phyloP scores from a whole-genome alignment of 2,113 vertebrate genomes.

The Helogale parvula region DNA sequence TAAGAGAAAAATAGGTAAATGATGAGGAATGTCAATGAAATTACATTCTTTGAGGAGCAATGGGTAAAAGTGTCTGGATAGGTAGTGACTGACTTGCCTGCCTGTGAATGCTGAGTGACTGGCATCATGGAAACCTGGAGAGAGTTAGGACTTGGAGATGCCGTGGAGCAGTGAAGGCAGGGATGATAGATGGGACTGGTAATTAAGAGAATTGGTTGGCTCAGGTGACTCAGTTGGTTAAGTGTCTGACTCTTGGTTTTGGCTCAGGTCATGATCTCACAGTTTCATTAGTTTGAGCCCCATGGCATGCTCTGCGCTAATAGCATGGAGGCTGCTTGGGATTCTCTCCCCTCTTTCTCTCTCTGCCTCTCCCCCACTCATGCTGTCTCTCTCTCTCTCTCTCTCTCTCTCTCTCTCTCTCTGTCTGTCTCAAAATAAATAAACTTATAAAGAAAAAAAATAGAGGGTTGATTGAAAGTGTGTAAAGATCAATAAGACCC shows the following conservation, averaged over 20 bases:
- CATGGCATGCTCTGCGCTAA: no score
- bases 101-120: background rate
- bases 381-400: no score
- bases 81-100: background rate
- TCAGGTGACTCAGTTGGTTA: no score
- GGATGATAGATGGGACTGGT: rapidly evolving
- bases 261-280: no score
- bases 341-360: no score
- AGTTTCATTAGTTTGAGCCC: no score
- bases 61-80: background rate
- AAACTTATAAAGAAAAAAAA: no score
- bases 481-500: rapidly evolving
- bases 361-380: no score
- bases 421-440: no score
- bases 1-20: background rate
- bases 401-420: no score
- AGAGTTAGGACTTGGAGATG: background rate
- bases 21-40: background rate
- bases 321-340: no score
- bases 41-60: background rate
- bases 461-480: background rate
- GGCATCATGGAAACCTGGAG: background rate
- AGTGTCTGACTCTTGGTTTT: no score
- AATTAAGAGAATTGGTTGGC: background rate
- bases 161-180: background rate